These are phyloP conservation scores for Physeter macrocephalus DNA, from an alignment of 2,113 vertebrate genomes.

Conservation along the genomic window DNA sequence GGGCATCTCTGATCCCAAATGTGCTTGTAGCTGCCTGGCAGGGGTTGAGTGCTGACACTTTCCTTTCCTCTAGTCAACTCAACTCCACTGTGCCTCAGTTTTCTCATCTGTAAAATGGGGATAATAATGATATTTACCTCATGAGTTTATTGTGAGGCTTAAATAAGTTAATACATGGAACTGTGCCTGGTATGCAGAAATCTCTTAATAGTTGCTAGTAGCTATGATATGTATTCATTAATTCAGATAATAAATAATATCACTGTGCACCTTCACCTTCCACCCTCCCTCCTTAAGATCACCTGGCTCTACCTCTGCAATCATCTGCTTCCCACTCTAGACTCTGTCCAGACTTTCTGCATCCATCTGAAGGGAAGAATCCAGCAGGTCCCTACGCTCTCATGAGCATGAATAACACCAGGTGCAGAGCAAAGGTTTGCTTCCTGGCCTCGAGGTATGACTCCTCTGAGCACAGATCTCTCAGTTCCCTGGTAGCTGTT, in stretches of 20 bases:
- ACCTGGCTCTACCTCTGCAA: accelerated
- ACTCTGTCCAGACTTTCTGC: background rate
- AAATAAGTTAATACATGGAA: background rate
- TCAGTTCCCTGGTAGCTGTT: background rate
- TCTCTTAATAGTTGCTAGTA: too few species aligned
- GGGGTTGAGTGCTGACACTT: background rate
- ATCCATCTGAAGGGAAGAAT: background rate
- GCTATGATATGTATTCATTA: background rate
- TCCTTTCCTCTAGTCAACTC: background rate
- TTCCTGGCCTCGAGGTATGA: too few species aligned
- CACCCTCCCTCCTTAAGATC: background rate
- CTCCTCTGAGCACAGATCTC: background rate
- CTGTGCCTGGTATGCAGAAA: background rate
- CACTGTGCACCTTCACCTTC: background rate
- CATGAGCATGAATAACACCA: background rate
- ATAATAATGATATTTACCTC: background rate
- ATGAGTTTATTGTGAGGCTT: background rate
- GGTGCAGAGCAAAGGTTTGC: background rate
- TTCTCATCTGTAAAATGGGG: background rate
- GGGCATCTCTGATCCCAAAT: background rate
- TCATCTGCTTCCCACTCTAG: background rate
- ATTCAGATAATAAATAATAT: background rate
- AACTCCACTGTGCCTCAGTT: background rate
- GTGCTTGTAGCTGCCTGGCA: background rate
- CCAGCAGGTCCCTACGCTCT: accelerated